Evolutionary conservation across 2,888 invertebrate species (phyloP).

Genomic region (Odontomyia ornata): DNA sequence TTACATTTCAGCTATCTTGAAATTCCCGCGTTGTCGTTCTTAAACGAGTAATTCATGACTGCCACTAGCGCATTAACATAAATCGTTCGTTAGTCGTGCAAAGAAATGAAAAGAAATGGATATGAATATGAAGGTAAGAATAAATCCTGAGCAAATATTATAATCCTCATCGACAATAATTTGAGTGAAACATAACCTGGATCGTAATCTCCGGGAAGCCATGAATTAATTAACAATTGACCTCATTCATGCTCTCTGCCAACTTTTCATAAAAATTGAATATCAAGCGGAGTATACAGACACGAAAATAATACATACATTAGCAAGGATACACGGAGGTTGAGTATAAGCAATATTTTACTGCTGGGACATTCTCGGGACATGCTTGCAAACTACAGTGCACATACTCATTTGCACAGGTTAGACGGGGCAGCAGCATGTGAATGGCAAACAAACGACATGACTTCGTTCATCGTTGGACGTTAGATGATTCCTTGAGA

Average conservation of each 20-base stretch:
- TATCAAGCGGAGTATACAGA: slow-evolving; percentile 22
- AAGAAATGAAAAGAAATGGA: slow-evolving; percentile 5
- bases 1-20: slow-evolving; percentile 16
- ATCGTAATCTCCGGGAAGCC: slow-evolving; percentile 47
- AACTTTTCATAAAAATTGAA: slow-evolving; percentile 41
- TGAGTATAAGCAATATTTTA: neutral
- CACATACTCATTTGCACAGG: slow-evolving; percentile 46
- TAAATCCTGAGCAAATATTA: slow-evolving; percentile 41
- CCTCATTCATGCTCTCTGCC: slow-evolving; percentile 45
- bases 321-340: slow-evolving; percentile 33
- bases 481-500: slow-evolving; percentile 50
- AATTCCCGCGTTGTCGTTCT: neutral
- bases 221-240: slow-evolving; percentile 51
- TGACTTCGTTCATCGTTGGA: slow-evolving; percentile 48
- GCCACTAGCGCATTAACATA: slow-evolving; percentile 21
- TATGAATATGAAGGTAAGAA: slow-evolving; percentile 35
- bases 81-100: slow-evolving; percentile 20
- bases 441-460: slow-evolving; percentile 47
- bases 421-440: slow-evolving; percentile 22
- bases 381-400: slow-evolving; percentile 24
- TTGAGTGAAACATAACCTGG: slow-evolving; percentile 45
- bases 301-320: slow-evolving; percentile 38
- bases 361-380: neutral
- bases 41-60: neutral
- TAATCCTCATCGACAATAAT: slow-evolving; percentile 46